Percentiles rank a stretch among this genome's conserved stretches.
These are phyloP conservation scores for Yponomeuta evonymella DNA, from an alignment of 2,888 invertebrate genomes.

Conservation along the genomic window DNA sequence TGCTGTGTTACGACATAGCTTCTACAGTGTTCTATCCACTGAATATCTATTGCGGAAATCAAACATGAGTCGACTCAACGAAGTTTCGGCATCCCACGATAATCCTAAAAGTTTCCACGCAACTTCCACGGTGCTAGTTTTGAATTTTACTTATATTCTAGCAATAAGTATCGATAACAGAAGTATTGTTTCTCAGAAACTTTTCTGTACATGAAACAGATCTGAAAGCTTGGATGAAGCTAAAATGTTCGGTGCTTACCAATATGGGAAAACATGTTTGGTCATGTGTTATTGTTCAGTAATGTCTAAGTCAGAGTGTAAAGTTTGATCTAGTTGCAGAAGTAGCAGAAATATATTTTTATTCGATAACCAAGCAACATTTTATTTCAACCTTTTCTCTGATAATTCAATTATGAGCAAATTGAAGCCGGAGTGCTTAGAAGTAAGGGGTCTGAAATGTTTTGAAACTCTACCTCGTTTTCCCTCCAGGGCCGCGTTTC, in stretches of 20 bases:
- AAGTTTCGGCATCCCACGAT: slow-evolving; percentile 4
- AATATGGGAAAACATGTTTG: neutral
- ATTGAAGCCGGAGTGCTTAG: neutral
- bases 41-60: neutral
- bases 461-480: neutral
- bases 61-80: neutral
- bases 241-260: neutral
- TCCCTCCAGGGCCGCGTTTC: too few species aligned
- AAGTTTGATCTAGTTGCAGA: neutral
- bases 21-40: too few species aligned
- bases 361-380: neutral
- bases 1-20: too few species aligned
- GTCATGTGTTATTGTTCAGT: neutral
- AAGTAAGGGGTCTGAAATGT: neutral
- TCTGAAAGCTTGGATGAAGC: neutral
- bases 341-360: neutral
- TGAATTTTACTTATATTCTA: slow-evolving; percentile 3
- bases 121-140: neutral
- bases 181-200: neutral
- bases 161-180: neutral
- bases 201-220: neutral
- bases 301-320: neutral
- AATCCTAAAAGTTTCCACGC: neutral
- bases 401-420: neutral
- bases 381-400: neutral